phyloP scores from a whole-genome alignment of 1,140 invertebrate species.

The Zaprionus kolodkinae region DNA sequence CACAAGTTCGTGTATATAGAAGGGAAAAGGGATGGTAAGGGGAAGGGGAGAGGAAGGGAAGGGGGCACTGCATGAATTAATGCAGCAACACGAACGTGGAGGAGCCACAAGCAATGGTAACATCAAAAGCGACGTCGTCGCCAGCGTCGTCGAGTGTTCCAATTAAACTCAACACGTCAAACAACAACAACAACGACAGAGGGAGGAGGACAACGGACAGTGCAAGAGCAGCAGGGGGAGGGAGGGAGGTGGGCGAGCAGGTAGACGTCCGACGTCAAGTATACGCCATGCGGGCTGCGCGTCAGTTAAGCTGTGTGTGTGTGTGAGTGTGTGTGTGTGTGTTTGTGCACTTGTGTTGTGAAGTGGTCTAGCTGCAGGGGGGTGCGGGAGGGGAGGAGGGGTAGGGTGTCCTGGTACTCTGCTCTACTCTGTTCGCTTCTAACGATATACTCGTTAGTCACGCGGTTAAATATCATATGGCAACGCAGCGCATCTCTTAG shows the following conservation, averaged over 20 bases:
- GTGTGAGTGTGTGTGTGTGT: constrained; percentile 31
- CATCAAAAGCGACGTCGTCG: constrained; percentile 65
- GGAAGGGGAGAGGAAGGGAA: no score
- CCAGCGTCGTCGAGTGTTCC: constrained; percentile 67
- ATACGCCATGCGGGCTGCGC: constrained; percentile 63
- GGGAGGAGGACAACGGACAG: constrained; percentile 14
- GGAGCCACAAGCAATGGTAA: constrained; percentile 48
- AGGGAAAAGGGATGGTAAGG: no score
- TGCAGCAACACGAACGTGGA: constrained; percentile 49
- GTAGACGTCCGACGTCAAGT: constrained; percentile 58
- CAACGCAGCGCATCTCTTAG: constrained; percentile 55
- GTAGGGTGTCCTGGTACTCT: no score
- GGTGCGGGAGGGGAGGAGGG: background rate
- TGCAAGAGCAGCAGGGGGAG: background rate
- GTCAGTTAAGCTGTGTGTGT: constrained; percentile 44
- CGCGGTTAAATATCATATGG: constrained; percentile 76
- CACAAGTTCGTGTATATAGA: constrained; percentile 40
- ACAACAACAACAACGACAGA: constrained; percentile 53
- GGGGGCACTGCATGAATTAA: constrained; percentile 66
- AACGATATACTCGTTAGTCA: constrained; percentile 80
- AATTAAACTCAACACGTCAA: constrained; percentile 81
- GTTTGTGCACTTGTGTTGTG: constrained; percentile 29
- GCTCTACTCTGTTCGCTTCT: constrained; percentile 41
- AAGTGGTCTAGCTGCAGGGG: background rate
- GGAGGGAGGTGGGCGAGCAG: background rate